These are phyloP conservation scores for Drosophila cyrtoloma DNA, from an alignment of 2,888 invertebrate genomes.

Conservation along the genomic window DNA sequence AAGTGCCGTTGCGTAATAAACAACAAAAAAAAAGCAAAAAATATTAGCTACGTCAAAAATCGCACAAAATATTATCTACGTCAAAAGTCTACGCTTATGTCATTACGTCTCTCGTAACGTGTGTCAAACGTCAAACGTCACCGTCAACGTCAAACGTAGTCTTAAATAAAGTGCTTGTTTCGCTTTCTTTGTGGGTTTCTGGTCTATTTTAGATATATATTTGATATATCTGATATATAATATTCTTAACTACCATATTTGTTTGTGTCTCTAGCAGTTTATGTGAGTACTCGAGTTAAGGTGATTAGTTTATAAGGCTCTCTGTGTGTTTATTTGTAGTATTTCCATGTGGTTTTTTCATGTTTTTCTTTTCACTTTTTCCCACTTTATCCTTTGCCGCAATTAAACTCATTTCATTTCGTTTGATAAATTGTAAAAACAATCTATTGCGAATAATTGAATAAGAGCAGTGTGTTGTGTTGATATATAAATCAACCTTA, in stretches of 20 bases:
- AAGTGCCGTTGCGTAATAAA: constrained; percentile 65
- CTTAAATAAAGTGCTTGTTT: constrained; percentile 57
- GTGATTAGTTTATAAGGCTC: constrained; percentile 52
- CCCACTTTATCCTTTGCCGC: constrained; percentile 14
- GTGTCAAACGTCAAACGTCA: constrained; percentile 38
- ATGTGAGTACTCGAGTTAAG: constrained; percentile 61
- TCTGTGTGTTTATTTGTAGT: constrained; percentile 16
- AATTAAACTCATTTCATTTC: constrained; percentile 22
- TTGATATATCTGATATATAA: constrained; percentile 16
- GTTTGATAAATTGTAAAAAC: constrained; percentile 11
- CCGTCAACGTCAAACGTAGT: constrained; percentile 43
- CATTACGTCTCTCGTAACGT: constrained; percentile 73
- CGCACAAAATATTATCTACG: constrained; percentile 26
- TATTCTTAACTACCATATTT: constrained; percentile 38
- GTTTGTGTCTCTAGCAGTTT: constrained; percentile 61
- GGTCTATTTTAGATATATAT: constrained; percentile 8
- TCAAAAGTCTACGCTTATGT: constrained; percentile 67
- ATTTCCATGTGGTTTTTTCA: constrained; percentile 21
- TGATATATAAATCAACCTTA: constrained; percentile 47
- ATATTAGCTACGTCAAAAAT: constrained; percentile 35
- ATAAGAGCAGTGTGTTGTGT: constrained; percentile 23
- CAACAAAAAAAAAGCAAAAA: constrained; percentile 11
- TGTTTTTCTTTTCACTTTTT: constrained; percentile 23
- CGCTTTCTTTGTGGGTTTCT: constrained; percentile 70
- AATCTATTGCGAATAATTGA: constrained; percentile 19